Conservation (phyloP, 37 sponge, comb jelly and placozoan genomes). For the Chondrilla cf. caribensis region DNA sequence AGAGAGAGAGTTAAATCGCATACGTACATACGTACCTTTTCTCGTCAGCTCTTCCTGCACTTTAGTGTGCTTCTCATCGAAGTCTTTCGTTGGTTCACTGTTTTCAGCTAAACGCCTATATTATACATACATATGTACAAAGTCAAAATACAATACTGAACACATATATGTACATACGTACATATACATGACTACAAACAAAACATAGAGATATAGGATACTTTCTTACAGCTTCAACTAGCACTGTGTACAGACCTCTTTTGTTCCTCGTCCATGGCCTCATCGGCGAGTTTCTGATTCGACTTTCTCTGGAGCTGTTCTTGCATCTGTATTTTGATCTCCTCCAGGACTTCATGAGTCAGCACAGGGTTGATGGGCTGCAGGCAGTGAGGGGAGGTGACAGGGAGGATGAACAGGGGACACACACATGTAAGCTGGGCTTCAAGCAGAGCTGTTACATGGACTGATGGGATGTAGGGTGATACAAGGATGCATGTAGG, state of each 20-base stretch:
- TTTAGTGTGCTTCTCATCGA: constrained; percentile 14
- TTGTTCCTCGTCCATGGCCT: constrained; percentile 15
- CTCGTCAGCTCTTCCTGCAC: constrained; percentile 1
- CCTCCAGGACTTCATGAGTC: constrained; percentile 10
- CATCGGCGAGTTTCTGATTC: constrained; percentile 6
- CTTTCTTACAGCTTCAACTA: no score
- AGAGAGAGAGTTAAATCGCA: no score
- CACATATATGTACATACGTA: no score
- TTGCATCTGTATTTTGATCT: constrained; percentile 1
- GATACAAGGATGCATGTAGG: no score
- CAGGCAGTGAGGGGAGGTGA: background rate
- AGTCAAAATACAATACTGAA: no score
- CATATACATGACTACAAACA: no score
- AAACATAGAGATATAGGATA: no score
- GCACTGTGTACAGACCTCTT: background rate
- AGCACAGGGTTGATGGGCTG: constrained; percentile 4
- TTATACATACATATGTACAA: no score
- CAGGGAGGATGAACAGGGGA: background rate
- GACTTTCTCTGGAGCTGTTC: background rate
- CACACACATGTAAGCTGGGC: no score
- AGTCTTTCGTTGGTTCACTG: background rate
- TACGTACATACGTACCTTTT: constrained; percentile 14
- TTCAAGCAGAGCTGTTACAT: no score
- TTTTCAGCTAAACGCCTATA: background rate
- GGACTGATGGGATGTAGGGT: no score